Conservation (phyloP, 2,888 invertebrate genomes). For the Leptinotarsa tumamoca region DNA sequence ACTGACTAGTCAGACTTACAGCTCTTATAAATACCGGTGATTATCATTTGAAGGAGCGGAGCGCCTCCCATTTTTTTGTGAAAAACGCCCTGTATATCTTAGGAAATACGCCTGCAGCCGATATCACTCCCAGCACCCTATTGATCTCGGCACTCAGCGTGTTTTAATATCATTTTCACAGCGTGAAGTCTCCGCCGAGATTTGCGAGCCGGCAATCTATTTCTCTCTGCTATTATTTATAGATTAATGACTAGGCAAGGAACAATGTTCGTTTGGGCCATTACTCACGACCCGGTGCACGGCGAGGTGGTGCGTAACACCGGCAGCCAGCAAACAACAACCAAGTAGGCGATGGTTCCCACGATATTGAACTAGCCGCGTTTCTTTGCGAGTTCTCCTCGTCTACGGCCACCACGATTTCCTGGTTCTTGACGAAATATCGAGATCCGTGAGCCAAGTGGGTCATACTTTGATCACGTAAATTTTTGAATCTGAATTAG, state of each 20-base stretch:
- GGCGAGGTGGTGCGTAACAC: slow-evolving; percentile 55
- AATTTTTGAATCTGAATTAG: neutral
- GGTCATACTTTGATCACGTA: neutral
- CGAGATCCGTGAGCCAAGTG: neutral
- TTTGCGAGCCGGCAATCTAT: slow-evolving; percentile 44
- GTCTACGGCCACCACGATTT: slow-evolving; percentile 11
- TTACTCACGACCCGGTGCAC: slow-evolving; percentile 56
- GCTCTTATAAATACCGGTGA: too few species aligned
- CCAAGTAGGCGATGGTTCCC: slow-evolving; percentile 50
- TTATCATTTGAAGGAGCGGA: too few species aligned
- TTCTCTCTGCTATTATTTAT: slow-evolving; percentile 57
- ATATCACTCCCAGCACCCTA: slow-evolving; percentile 16
- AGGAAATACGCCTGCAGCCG: neutral
- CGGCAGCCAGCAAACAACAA: slow-evolving; percentile 46
- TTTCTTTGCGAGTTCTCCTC: slow-evolving; percentile 29
- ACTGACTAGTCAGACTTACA: too few species aligned
- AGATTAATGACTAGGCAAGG: slow-evolving; percentile 55
- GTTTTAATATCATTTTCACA: slow-evolving; percentile 43
- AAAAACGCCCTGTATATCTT: neutral
- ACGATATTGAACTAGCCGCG: slow-evolving; percentile 51
- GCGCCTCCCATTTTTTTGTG: too few species aligned
- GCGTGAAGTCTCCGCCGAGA: slow-evolving; percentile 44
- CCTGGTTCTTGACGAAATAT: slow-evolving; percentile 16
- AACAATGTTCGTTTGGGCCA: slow-evolving; percentile 56
- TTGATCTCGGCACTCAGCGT: slow-evolving; percentile 29